Conservation (phyloP, 2,113 vertebrate species). For the Equus quagga region DNA sequence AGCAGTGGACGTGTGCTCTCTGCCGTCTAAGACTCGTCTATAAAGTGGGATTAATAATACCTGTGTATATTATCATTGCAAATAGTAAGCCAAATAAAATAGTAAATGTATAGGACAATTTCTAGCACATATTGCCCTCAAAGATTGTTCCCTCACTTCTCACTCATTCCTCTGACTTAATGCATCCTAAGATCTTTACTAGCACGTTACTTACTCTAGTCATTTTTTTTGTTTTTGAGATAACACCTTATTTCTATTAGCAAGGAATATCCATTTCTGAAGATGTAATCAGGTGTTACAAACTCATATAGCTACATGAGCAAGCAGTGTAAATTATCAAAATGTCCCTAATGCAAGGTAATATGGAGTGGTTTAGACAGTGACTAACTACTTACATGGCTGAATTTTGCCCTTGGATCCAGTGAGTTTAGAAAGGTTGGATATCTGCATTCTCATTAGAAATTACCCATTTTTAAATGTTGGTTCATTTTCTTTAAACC, state of each 20-base stretch:
- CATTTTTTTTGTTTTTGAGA: neutral
- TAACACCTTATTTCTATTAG: neutral
- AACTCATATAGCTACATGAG: neutral
- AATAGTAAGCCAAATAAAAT: neutral
- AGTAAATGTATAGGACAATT: neutral
- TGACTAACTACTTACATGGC: neutral
- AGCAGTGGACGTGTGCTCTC: neutral
- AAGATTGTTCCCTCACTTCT: neutral
- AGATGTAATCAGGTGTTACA: neutral
- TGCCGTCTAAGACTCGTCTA: neutral
- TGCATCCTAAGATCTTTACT: neutral
- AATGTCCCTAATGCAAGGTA: neutral
- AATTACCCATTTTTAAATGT: neutral
- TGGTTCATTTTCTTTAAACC: conserved; percentile 8
- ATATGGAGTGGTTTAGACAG: neutral
- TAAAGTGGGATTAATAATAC: neutral
- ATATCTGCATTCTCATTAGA: neutral
- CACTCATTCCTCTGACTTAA: neutral
- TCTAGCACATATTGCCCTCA: neutral
- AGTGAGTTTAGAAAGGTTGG: neutral
- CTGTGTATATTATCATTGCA: neutral
- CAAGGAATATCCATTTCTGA: neutral
- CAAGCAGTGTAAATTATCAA: neutral
- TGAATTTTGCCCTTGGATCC: neutral
- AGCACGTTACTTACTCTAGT: neutral